Conservation (phyloP, 1,140 invertebrate species). For the Monomorium pharaonis region DNA sequence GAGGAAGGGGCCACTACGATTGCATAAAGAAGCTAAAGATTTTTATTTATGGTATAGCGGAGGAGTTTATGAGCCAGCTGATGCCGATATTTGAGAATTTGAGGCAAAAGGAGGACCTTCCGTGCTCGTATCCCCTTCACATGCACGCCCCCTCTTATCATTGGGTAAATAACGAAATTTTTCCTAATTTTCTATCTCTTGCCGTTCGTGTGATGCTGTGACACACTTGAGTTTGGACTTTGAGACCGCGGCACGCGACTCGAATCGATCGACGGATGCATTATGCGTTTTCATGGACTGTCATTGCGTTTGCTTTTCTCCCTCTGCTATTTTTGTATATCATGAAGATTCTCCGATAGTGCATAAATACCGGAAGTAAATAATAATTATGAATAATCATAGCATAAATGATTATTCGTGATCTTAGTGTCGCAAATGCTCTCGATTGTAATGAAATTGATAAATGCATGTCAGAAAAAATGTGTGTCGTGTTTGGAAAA, state of each 20-base stretch:
- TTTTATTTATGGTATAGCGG: conserved; percentile 88
- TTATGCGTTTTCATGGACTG: conserved; percentile 36
- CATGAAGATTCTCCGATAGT: background rate
- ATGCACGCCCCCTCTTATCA: conserved; percentile 89
- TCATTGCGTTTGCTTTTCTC: conserved; percentile 15
- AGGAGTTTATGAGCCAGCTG: conserved; percentile 96
- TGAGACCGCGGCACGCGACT: background rate
- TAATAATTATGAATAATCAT: background rate
- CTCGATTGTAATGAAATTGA: background rate
- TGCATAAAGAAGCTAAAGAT: conserved; percentile 76
- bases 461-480: conserved; percentile 24
- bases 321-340: background rate
- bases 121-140: conserved; percentile 94
- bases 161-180: conserved; percentile 87
- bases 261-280: conserved; percentile 18
- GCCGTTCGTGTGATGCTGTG: conserved; percentile 63
- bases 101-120: conserved; percentile 93
- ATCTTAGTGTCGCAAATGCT: background rate
- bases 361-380: background rate
- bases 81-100: conserved; percentile 97
- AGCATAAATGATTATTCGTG: conserved; percentile 7
- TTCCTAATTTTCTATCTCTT: conserved; percentile 69
- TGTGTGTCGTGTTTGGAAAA: background rate
- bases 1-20: conserved; percentile 16
- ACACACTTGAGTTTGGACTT: conserved; percentile 47